Evolutionary conservation across 2,888 invertebrate genomes (phyloP).

Genomic region (Baronia brevicornis): DNA sequence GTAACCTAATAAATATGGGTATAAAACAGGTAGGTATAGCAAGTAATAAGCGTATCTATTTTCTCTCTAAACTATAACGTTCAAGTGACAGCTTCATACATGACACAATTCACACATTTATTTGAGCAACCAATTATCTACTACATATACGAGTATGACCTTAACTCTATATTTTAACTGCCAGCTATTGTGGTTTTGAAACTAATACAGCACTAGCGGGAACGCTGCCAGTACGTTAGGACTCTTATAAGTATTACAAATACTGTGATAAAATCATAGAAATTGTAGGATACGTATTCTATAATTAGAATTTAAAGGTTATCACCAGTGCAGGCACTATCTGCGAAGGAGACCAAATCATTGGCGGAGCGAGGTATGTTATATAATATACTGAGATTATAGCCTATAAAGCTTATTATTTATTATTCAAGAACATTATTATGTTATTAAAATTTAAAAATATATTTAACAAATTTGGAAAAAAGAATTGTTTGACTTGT

Average conservation of each 20-base stretch:
- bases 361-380: slow-evolving; percentile 2
- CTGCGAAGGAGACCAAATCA: slow-evolving; percentile 2
- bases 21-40: no score
- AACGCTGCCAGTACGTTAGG: background rate
- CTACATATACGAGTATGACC: slow-evolving; percentile 1
- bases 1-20: no score
- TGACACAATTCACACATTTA: slow-evolving; percentile 1
- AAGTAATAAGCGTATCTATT: no score
- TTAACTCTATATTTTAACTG: slow-evolving; percentile 1
- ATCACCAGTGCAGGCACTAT: slow-evolving; percentile 4
- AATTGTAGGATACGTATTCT: slow-evolving; percentile 1
- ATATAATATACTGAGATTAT: no score
- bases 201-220: slow-evolving; percentile 3
- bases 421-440: no score
- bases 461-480: no score
- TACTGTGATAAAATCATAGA: background rate
- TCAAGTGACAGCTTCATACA: no score
- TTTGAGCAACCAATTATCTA: slow-evolving; percentile 6
- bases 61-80: no score
- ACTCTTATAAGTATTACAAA: background rate
- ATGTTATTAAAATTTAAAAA: no score
- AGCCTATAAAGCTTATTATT: no score
- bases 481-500: no score
- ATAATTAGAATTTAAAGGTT: slow-evolving; percentile 1
- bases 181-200: slow-evolving; percentile 1